These are phyloP conservation scores for Acipenser ruthenus DNA, from an alignment of 2,797 vertebrate genomes.

Conservation along the genomic window DNA sequence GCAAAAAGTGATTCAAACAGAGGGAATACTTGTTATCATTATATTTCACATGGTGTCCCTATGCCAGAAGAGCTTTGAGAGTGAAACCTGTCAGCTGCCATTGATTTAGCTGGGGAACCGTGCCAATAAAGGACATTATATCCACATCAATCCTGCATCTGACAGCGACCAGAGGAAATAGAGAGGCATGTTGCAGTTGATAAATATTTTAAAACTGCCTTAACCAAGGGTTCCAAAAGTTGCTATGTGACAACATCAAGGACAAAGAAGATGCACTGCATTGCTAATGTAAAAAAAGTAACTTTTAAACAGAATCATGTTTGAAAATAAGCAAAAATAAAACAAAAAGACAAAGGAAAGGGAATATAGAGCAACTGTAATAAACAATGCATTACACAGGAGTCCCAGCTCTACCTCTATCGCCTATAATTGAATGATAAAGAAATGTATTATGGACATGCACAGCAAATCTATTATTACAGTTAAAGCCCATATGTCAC, in stretches of 20 bases:
- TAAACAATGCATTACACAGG: no score
- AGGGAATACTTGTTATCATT: constrained; percentile 26
- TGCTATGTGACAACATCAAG: constrained; percentile 36
- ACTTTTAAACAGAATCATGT: no score
- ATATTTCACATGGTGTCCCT: constrained; percentile 22
- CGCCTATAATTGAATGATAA: no score
- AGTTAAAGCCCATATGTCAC: no score
- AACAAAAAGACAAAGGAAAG: no score
- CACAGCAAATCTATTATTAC: no score
- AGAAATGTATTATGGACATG: no score
- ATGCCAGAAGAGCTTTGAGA: constrained; percentile 17
- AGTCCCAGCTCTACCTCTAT: no score
- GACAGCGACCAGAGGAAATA: constrained; percentile 26
- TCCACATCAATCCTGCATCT: constrained; percentile 24
- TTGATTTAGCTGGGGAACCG: constrained; percentile 25
- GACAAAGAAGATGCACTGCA: constrained; percentile 25
- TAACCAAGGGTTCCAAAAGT: constrained; percentile 32
- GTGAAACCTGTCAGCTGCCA: constrained; percentile 16
- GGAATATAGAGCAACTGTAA: no score
- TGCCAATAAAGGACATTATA: constrained; percentile 26
- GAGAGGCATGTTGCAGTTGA: constrained; percentile 30
- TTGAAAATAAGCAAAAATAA: no score
- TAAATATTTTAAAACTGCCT: constrained; percentile 49
- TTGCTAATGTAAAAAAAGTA: constrained; percentile 21
- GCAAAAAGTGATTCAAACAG: constrained; percentile 22